A percentile compares a stretch with the other conserved stretches of the same genome.
These are phyloP conservation scores for Glomeris maerens DNA, from an alignment of 1,140 invertebrate species.

Conservation along the genomic window DNA sequence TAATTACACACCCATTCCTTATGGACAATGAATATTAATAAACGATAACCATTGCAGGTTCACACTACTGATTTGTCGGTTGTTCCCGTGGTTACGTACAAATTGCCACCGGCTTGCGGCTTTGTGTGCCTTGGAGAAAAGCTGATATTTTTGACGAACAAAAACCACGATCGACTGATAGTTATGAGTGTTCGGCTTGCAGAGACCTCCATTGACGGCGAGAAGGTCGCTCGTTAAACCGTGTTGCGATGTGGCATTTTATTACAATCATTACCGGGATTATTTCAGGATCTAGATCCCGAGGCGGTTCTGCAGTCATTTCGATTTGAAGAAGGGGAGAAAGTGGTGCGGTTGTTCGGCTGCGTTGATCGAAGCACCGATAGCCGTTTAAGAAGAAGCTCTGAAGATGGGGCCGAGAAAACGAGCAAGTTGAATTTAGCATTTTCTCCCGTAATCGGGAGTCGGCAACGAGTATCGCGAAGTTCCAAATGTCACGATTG, in stretches of 20 bases:
- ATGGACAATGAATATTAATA: neutral
- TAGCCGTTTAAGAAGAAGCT: no score
- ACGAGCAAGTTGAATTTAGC: no score
- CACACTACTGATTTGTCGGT: slow-evolving; percentile 42
- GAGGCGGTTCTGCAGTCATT: neutral
- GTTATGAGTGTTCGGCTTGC: slow-evolving; percentile 45
- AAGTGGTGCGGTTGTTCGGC: slow-evolving; percentile 23
- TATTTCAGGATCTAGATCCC: neutral
- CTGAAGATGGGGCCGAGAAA: no score
- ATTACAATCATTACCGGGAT: neutral
- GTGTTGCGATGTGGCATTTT: neutral
- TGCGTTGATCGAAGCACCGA: no score
- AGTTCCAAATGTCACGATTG: no score
- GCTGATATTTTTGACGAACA: slow-evolving; percentile 43
- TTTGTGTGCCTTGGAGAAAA: slow-evolving; percentile 44
- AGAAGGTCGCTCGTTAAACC: slow-evolving; percentile 29
- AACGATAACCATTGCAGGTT: slow-evolving; percentile 21
- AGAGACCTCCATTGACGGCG: slow-evolving; percentile 41
- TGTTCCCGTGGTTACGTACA: slow-evolving; percentile 51
- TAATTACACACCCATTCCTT: slow-evolving; percentile 12
- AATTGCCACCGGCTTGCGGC: slow-evolving; percentile 42
- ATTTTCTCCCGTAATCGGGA: no score
- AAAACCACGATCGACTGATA: slow-evolving; percentile 34
- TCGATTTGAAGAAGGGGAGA: slow-evolving; percentile 23
- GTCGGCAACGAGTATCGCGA: no score